Conservation (phyloP, 1,140 invertebrate genomes). For the Diploscapter pachys region DNA sequence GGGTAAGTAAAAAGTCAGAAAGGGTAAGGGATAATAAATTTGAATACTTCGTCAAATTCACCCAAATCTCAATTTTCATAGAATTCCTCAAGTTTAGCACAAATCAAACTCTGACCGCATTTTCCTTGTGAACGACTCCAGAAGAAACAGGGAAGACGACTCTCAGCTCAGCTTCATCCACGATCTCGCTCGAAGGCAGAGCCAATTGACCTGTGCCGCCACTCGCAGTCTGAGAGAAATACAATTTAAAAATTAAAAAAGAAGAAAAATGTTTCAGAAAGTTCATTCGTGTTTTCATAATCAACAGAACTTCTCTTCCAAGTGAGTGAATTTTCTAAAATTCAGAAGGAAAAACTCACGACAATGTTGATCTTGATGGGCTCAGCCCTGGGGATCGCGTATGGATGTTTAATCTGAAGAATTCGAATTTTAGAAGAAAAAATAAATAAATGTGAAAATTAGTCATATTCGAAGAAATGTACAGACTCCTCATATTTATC, state of each 20-base stretch:
- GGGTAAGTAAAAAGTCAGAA: not conserved
- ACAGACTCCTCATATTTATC: no score
- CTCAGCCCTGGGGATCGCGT: constrained; percentile 75
- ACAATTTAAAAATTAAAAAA: not conserved
- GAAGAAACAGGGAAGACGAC: constrained; percentile 91
- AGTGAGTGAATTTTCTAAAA: no score
- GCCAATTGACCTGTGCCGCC: constrained; percentile 54
- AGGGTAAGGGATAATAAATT: no score
- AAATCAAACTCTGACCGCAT: constrained; percentile 46
- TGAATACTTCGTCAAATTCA: not conserved
- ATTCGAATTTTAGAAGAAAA: constrained; percentile 60
- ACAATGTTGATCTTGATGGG: constrained; percentile 73
- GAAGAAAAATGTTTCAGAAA: not conserved
- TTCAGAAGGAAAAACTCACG: constrained; percentile 29
- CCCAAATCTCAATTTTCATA: not conserved
- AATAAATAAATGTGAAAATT: no score
- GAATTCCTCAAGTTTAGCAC: no score
- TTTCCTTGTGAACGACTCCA: constrained; percentile 79
- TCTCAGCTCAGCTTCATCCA: constrained; percentile 72
- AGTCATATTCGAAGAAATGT: no score
- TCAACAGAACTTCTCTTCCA: no score
- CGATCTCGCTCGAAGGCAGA: constrained; percentile 73
- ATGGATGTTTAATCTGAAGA: constrained; percentile 81
- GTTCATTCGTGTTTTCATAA: no score
- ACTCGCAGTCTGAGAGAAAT: constrained; percentile 4